These are phyloP conservation scores for Aleiodes leptofemur DNA, from an alignment of 2,888 invertebrate genomes.

Conservation along the genomic window DNA sequence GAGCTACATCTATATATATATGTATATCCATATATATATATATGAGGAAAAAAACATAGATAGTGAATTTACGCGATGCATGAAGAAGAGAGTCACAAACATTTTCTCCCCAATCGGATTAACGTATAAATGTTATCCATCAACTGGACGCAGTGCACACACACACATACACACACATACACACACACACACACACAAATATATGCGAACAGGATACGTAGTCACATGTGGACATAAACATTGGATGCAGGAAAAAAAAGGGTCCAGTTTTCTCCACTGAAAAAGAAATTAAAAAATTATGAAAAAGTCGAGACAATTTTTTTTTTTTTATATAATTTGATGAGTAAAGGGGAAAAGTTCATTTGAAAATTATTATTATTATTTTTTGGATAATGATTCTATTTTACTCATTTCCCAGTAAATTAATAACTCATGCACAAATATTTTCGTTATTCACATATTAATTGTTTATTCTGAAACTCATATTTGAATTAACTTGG, in stretches of 20 bases:
- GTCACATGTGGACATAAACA: slow-evolving; percentile 50
- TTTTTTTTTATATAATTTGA: background rate
- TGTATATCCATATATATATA: no score
- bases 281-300: background rate
- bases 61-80: no score
- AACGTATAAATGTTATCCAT: slow-evolving; percentile 61
- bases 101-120: slow-evolving; percentile 61
- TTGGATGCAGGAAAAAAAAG: background rate
- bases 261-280: background rate
- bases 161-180: background rate
- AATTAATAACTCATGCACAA: background rate
- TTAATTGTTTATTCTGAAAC: background rate
- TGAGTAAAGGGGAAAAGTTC: no score
- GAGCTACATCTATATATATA: no score
- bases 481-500: no score
- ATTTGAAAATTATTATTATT: background rate
- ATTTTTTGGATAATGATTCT: background rate
- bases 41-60: background rate
- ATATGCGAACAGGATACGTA: slow-evolving; percentile 45
- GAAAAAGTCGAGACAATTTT: background rate
- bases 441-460: background rate
- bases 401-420: background rate
- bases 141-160: background rate
- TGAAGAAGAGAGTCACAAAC: slow-evolving; percentile 52
- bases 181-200: background rate